A percentile compares a stretch with the other conserved stretches of the same genome.
These are phyloP conservation scores for Lasioglossum oenotherae DNA, from an alignment of 2,888 invertebrate genomes.

Conservation along the genomic window DNA sequence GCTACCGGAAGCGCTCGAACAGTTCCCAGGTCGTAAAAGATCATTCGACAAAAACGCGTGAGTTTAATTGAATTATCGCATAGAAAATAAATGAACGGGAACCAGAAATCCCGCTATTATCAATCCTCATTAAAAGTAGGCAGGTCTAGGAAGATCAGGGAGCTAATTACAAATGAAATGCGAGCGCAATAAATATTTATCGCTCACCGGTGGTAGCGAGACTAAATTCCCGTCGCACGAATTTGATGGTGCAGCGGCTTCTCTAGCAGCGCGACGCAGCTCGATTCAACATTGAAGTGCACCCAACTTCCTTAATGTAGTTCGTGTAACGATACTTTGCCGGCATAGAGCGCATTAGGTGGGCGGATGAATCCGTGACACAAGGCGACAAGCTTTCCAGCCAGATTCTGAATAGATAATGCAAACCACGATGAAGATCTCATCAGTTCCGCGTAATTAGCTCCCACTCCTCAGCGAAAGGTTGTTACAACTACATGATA, in stretches of 20 bases:
- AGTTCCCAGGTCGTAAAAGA: too few relatives aligned
- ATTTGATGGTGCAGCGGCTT: background rate
- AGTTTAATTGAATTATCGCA: too few relatives aligned
- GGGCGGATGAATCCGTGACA: constrained; percentile 62
- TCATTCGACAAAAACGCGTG: too few relatives aligned
- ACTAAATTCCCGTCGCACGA: background rate
- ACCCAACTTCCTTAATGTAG: constrained; percentile 12
- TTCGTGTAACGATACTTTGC: constrained; percentile 2
- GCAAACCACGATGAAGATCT: constrained; percentile 77
- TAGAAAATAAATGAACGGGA: too few relatives aligned
- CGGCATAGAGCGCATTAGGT: constrained; percentile 38
- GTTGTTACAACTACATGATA: constrained; percentile 55
- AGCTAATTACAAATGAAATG: background rate
- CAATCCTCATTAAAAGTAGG: background rate
- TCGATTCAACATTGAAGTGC: constrained; percentile 3
- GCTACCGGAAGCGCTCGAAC: too few relatives aligned
- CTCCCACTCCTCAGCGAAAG: constrained; percentile 70
- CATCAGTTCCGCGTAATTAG: constrained; percentile 79
- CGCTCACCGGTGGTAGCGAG: background rate
- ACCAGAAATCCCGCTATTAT: background rate
- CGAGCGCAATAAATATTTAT: constrained; percentile 1
- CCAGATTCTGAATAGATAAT: constrained; percentile 78
- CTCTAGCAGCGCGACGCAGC: background rate
- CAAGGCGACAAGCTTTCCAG: constrained; percentile 74
- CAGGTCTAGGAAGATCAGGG: background rate